Conservation (phyloP, 2,113 vertebrate species). For the Psittacus erithacus region DNA sequence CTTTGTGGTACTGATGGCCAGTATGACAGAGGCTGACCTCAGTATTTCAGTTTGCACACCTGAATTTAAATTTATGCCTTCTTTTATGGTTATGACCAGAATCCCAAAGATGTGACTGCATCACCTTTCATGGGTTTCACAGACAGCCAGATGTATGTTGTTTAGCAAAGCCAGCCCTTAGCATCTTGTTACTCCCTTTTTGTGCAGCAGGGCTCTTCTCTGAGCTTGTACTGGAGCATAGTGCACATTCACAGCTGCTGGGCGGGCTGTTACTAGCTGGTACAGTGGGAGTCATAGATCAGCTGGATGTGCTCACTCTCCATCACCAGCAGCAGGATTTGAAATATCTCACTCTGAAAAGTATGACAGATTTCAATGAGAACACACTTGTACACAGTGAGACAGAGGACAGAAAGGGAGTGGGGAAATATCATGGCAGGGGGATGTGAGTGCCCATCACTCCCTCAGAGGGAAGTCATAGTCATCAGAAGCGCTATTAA, state of each 20-base stretch:
- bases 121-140: background rate
- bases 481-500: background rate
- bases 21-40: background rate
- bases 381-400: background rate
- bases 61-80: background rate
- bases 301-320: background rate
- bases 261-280: background rate
- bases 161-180: background rate
- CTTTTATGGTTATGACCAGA: background rate
- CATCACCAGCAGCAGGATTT: background rate
- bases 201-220: background rate
- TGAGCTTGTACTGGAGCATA: background rate
- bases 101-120: background rate
- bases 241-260: background rate
- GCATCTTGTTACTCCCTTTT: background rate
- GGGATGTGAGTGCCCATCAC: fast-evolving
- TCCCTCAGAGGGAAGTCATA: background rate
- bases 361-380: background rate
- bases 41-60: background rate
- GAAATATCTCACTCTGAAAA: background rate
- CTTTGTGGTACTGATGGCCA: background rate
- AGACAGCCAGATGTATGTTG: background rate
- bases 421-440: background rate
- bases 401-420: background rate
- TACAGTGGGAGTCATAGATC: background rate